Evolutionary conservation across 2,113 vertebrate species (phyloP), one percentile per base, ranked within the genome.

Genomic region (Rhea americana): DNA sequence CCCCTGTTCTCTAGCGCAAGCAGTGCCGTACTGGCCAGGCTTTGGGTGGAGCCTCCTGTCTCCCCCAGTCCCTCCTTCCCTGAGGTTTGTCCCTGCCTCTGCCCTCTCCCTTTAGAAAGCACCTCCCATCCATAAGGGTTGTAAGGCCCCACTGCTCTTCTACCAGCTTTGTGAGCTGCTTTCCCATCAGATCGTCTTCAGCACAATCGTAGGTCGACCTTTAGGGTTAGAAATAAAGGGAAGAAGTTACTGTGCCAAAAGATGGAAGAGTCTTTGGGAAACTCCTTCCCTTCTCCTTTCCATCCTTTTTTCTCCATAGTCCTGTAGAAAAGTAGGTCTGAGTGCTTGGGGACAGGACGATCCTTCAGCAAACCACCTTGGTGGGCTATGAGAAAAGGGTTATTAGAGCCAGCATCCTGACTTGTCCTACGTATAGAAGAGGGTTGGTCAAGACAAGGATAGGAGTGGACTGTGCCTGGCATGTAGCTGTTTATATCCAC

Each of bases 391-490:
- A 22, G 56, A 13, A 79, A 84, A 19, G 12, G 10, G 24, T 20
- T 50, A 4, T 8, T 51, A 18, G 51, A 51, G 24, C 13, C 15
- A 61, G 55, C 35, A 32, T 32, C 73, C 30, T 11, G 4, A 7
- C 48, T 65, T 47, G 20, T 13, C 11, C 48, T 2, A 1, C 3
- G 16, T 5, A 5, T 30, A 66, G 16, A 68, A 5, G 11, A 53
- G 5, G 9, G 45, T 28, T 55, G 24, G 19, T 43, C 2, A 5
- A 13, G 20, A 32, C 53, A 43, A 66, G 51, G 8, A 11, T 30
- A 30, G 0, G 1, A 39, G 39, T 3, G 11, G 26, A 4, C 7
- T 48, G 41, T 51, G 24, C 30, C n/a, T 70, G 55, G 28, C 82
- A 86, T 76, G 58, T 7, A 77, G 48, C 50, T 8, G 6, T 2